A percentile compares a stretch with the other conserved stretches of the same genome.
These are phyloP conservation scores for Erythrocercus mccallii DNA, from an alignment of 2,113 vertebrate species.

Conservation along the genomic window DNA sequence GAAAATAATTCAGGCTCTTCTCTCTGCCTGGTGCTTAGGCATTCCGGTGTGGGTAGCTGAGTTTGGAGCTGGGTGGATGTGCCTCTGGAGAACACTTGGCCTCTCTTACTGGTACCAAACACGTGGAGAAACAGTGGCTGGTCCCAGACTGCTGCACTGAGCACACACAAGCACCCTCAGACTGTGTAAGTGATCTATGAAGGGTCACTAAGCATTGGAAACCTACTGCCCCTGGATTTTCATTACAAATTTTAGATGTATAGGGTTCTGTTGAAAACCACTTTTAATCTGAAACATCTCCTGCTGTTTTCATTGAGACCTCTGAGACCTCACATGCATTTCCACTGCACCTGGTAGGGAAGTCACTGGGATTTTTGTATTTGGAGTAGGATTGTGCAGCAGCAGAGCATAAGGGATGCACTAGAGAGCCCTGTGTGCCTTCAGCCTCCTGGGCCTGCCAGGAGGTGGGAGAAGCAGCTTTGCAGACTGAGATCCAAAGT, in stretches of 20 bases:
- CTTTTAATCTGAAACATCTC: background rate
- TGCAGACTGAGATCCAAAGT: background rate
- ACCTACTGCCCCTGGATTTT: background rate
- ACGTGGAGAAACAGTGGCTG: background rate
- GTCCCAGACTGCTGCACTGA: background rate
- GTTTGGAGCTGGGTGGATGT: accelerated
- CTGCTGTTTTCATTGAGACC: background rate
- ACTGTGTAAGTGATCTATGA: background rate
- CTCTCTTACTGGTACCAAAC: background rate
- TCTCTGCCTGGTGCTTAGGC: background rate
- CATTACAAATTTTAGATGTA: background rate
- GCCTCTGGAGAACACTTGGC: background rate
- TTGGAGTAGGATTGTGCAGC: background rate
- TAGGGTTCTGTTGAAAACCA: background rate
- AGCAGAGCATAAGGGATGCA: background rate
- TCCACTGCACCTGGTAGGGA: background rate
- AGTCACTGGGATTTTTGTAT: background rate
- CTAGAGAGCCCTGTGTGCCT: background rate
- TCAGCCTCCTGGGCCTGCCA: background rate
- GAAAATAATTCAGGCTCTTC: too few relatives aligned
- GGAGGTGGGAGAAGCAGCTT: background rate
- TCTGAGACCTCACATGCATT: background rate
- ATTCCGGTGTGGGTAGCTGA: background rate
- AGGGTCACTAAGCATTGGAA: background rate
- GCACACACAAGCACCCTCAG: background rate